Conservation (phyloP, 2,888 invertebrate genomes). For the Orchesellides sinensis region DNA sequence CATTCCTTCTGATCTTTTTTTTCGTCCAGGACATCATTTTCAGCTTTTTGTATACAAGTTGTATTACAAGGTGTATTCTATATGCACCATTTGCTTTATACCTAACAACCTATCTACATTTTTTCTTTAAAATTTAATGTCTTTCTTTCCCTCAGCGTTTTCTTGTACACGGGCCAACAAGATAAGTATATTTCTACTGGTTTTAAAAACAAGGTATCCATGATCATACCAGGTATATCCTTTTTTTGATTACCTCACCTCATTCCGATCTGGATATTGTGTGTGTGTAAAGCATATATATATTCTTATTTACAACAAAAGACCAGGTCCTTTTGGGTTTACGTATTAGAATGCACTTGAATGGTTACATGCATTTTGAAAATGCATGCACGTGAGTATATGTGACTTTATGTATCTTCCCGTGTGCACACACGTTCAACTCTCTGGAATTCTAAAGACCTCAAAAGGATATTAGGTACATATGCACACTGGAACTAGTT, state of each 20-base stretch:
- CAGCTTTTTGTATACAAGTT: neutral
- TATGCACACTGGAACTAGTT: too few relatives aligned
- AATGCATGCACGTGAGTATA: too few relatives aligned
- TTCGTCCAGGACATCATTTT: neutral
- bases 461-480: too few relatives aligned
- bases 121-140: constrained; percentile 5
- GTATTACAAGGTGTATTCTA: too few relatives aligned
- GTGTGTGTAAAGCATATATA: neutral
- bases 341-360: too few relatives aligned
- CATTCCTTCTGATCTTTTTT: neutral
- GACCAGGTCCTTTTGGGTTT: too few relatives aligned
- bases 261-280: neutral
- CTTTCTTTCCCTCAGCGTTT: neutral
- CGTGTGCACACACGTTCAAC: too few relatives aligned
- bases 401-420: too few relatives aligned
- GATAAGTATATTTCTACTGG: neutral
- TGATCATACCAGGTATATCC: neutral
- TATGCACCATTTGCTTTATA: neutral
- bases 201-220: neutral
- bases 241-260: neutral
- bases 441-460: too few relatives aligned
- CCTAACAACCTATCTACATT: constrained; percentile 1
- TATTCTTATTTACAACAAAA: neutral
- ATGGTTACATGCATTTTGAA: too few relatives aligned
- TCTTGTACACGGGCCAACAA: constrained; percentile 20